Conservation (phyloP, 2,888 invertebrate genomes). For the Eupithecia subumbrata region DNA sequence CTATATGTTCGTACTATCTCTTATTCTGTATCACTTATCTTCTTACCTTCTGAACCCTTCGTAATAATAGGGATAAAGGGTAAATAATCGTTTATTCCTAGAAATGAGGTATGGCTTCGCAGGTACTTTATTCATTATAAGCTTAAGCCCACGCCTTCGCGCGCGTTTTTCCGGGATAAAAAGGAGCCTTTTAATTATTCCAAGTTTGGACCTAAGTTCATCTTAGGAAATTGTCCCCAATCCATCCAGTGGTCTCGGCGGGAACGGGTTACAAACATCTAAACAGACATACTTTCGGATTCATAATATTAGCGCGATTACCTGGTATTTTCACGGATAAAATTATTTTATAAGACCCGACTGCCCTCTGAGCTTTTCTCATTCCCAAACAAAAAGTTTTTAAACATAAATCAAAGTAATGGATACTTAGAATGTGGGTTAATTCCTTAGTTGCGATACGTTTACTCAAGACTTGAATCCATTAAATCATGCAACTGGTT, state of each 20-base stretch:
- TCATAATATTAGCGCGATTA: not conserved
- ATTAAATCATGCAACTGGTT: too few species aligned
- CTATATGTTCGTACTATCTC: not conserved
- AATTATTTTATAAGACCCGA: not conserved
- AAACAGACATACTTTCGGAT: not conserved
- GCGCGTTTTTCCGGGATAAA: not conserved
- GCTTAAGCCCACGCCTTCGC: not conserved
- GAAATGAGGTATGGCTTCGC: not conserved
- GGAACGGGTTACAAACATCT: not conserved
- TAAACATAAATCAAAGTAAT: not conserved
- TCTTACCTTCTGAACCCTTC: not conserved
- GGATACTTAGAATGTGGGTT: not conserved
- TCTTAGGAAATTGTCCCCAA: not conserved
- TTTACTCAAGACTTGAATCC: not conserved
- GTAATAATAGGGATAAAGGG: not conserved
- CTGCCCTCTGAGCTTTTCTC: not conserved
- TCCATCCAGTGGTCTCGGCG: not conserved
- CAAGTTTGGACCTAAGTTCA: not conserved
- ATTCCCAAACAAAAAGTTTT: not conserved
- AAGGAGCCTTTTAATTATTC: not conserved
- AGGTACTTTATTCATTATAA: not conserved
- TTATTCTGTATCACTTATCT: not conserved
- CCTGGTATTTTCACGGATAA: not conserved
- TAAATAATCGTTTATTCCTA: constrained; percentile 6
- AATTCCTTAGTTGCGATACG: not conserved